Base-by-base conservation (phyloP, 2,113 vertebrate genomes). In the Gallinago jamesoni region DNA sequence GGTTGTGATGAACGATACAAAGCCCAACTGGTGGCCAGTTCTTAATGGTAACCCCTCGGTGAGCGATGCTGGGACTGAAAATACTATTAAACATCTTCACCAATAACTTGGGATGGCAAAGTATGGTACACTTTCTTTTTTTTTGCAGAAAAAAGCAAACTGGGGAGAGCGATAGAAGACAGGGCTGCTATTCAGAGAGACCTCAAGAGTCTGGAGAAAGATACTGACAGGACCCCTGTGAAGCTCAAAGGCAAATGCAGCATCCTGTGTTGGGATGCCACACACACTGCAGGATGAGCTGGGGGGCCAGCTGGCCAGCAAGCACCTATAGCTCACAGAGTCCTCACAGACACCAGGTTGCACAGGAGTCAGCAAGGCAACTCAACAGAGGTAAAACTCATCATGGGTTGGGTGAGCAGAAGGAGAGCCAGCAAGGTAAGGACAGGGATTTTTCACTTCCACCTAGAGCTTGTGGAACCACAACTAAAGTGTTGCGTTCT, bases 241-340 rank as follows among this genome's bases (percentile, higher is more conserved):
- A 64, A 64, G 30, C 30, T 80, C 20, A 56, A 35, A 56, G 67
- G 50, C 41, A 48, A 73, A 80, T 14, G n/a, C 24, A 56, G 16
- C 2, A 2, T 64, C 8, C 41, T 48, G 50, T 2, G 12, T 3
- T 41, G 35, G 57, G 57, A 39, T 2, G 3, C 39, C n/a, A 64
- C 25, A 20, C n/a, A 56, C 0, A 2, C 6, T 7, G 3, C 28
- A n/a, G 24, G 41, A 48, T 3, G 1, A 33, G 56, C 48, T 63
- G 48, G 48, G 64, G 10, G 12, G n/a, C 28, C 57, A 79, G 19
- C 18, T 28, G 66, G 27, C 39, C 75, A 62, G 39, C 55, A 62
- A 63, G 37, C 37, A 43, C 33, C 21, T 60, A 31, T 18, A 78
- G 27, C 23, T 39, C 39, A 23, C 1, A 1, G 8, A 55, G 48